Evolutionary conservation across 1,140 invertebrate genomes (phyloP).

Genomic region (Dufourea novaeangliae): DNA sequence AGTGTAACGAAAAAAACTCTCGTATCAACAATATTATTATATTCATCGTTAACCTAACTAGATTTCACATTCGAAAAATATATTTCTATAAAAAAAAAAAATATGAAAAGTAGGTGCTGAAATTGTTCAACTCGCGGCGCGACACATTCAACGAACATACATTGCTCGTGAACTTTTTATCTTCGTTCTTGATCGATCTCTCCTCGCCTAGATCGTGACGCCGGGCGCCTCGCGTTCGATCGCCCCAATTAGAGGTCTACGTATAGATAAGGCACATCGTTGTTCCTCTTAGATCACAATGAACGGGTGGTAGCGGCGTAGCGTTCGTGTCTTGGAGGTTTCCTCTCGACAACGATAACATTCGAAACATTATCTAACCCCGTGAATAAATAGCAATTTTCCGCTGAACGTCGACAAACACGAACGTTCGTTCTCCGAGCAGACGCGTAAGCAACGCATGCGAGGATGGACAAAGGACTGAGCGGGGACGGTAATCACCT

Average conservation of each 20-base stretch:
- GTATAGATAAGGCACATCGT: constrained; percentile 70
- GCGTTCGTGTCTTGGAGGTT: background rate
- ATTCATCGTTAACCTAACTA: constrained; percentile 49
- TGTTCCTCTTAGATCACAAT: constrained; percentile 55
- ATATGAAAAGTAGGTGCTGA: background rate
- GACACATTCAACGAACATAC: background rate
- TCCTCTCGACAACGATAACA: background rate
- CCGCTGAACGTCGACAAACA: background rate
- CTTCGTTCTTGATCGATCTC: background rate
- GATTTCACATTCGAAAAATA: constrained; percentile 33
- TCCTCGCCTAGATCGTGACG: background rate
- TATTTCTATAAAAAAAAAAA: background rate
- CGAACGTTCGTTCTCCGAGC: background rate
- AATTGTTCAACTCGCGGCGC: background rate
- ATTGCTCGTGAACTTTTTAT: background rate
- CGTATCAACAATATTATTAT: constrained; percentile 63
- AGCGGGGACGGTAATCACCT: no score
- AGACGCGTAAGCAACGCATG: background rate
- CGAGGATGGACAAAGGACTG: constrained; percentile 2
- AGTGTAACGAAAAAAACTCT: constrained; percentile 64
- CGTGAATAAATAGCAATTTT: constrained; percentile 31
- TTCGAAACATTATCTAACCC: background rate
- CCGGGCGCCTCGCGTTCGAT: background rate
- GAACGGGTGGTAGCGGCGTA: background rate
- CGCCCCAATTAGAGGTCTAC: constrained; percentile 51